These are phyloP conservation scores for Cebidichthys violaceus DNA, from an alignment of 2,113 vertebrate genomes.

Conservation along the genomic window DNA sequence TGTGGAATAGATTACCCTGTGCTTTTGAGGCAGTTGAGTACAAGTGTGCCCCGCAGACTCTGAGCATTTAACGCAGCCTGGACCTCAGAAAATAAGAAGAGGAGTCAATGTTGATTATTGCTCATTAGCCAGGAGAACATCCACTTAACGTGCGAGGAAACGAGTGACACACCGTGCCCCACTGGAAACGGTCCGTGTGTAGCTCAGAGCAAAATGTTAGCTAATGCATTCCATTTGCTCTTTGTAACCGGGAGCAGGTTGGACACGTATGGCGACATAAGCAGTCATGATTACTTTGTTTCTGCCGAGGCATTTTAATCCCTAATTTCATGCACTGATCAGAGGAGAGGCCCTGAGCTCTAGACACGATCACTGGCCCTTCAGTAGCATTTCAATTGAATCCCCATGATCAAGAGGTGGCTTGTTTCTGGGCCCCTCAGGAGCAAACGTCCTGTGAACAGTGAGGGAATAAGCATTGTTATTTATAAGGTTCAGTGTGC, in stretches of 20 bases:
- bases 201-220: conserved; percentile 89
- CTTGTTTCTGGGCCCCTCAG: conserved; percentile 56
- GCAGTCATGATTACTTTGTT: conserved; percentile 86
- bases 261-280: conserved; percentile 85
- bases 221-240: conserved; percentile 90
- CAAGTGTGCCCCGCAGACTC: conserved; percentile 54
- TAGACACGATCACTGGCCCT: conserved; percentile 68
- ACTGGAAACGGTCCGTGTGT: conserved; percentile 86
- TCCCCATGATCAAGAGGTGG: conserved; percentile 71
- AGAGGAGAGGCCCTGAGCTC: conserved; percentile 73
- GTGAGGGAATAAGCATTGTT: conserved; percentile 52
- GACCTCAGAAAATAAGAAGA: conserved; percentile 86
- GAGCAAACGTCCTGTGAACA: conserved; percentile 63
- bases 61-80: conserved; percentile 86
- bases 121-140: conserved; percentile 92
- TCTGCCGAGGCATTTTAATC: conserved; percentile 86
- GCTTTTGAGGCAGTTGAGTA: conserved; percentile 8
- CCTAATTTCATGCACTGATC: conserved; percentile 82
- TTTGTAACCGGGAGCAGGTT: conserved; percentile 87
- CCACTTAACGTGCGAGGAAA: conserved; percentile 89
- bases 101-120: conserved; percentile 91
- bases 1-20: background rate
- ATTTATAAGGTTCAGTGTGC: conserved; percentile 51
- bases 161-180: conserved; percentile 86
- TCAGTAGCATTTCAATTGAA: conserved; percentile 74